A percentile compares a stretch with the other conserved stretches of the same genome.
phyloP scores from a whole-genome alignment of 2,797 vertebrate genomes.

The Eutrigla gurnardus region DNA sequence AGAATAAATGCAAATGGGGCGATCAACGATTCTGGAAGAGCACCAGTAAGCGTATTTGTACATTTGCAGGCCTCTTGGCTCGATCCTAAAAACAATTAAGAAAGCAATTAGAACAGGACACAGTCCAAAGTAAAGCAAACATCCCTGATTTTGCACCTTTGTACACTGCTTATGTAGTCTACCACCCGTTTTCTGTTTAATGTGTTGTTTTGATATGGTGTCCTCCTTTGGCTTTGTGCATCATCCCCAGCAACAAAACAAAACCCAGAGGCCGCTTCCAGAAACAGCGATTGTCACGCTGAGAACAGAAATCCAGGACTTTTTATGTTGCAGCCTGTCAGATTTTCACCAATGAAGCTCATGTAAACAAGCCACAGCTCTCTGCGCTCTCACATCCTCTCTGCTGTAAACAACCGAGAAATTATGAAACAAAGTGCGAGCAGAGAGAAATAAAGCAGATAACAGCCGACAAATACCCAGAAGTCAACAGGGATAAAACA shows the following conservation, averaged over 20 bases:
- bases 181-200: conserved; percentile 20
- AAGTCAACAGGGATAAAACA: conserved; percentile 29
- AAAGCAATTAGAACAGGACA: conserved; percentile 23
- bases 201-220: conserved; percentile 53
- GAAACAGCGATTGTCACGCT: conserved; percentile 7
- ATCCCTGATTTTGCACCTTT: conserved; percentile 37
- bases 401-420: conserved; percentile 20
- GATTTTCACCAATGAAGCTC: conserved; percentile 22
- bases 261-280: conserved; percentile 26
- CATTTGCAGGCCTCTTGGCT: conserved; percentile 24
- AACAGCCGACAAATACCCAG: conserved; percentile 28
- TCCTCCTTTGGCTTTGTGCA: conserved; percentile 44
- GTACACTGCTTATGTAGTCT: conserved; percentile 31
- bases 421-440: conserved; percentile 21
- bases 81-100: conserved; percentile 29
- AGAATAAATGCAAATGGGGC: conserved; percentile 22
- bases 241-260: conserved; percentile 45
- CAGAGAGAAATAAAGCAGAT: conserved; percentile 10
- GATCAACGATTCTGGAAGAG: conserved; percentile 20
- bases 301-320: conserved; percentile 25
- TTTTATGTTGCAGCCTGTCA: conserved; percentile 24
- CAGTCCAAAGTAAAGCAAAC: conserved; percentile 24
- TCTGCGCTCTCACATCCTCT: not conserved
- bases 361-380: conserved; percentile 11
- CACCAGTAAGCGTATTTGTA: conserved; percentile 30